A percentile compares a stretch with the other conserved stretches of the same genome.
These are phyloP conservation scores for Chitala chitala DNA, from an alignment of 2,113 vertebrate genomes.

Conservation along the genomic window DNA sequence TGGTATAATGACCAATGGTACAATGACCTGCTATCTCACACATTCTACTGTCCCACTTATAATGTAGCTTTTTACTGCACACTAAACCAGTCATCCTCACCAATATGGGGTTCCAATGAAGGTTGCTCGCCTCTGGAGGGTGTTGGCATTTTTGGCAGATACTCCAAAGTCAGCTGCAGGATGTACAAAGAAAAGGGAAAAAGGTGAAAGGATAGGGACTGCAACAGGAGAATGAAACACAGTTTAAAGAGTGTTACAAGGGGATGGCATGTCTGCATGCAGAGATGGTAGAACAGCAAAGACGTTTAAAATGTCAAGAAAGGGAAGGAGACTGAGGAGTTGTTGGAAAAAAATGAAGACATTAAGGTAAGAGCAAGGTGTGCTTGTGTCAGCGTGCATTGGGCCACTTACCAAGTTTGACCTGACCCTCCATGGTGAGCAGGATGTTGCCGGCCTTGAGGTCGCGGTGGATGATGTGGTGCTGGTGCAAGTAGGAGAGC, in stretches of 20 bases:
- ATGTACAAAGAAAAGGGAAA: background rate
- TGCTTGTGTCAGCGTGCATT: background rate
- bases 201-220: background rate
- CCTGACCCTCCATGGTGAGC: conserved; percentile 54
- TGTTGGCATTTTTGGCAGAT: conserved; percentile 57
- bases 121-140: conserved; percentile 52
- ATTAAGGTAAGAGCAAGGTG: background rate
- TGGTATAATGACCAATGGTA: background rate
- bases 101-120: conserved; percentile 66
- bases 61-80: background rate
- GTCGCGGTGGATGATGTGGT: conserved; percentile 62
- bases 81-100: conserved; percentile 35
- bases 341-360: background rate
- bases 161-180: conserved; percentile 61
- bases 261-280: too few relatives aligned
- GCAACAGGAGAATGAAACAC: background rate
- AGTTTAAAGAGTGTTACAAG: background rate
- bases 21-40: background rate
- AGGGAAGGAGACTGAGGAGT: too few relatives aligned
- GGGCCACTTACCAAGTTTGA: conserved; percentile 55
- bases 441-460: conserved; percentile 62
- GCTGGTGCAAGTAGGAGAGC: conserved; percentile 53
- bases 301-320: too few relatives aligned
- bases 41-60: background rate
- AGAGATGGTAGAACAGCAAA: too few relatives aligned